These are phyloP conservation scores for Dendrocincla tyrannina DNA, from an alignment of 2,797 vertebrate genomes.

Conservation along the genomic window DNA sequence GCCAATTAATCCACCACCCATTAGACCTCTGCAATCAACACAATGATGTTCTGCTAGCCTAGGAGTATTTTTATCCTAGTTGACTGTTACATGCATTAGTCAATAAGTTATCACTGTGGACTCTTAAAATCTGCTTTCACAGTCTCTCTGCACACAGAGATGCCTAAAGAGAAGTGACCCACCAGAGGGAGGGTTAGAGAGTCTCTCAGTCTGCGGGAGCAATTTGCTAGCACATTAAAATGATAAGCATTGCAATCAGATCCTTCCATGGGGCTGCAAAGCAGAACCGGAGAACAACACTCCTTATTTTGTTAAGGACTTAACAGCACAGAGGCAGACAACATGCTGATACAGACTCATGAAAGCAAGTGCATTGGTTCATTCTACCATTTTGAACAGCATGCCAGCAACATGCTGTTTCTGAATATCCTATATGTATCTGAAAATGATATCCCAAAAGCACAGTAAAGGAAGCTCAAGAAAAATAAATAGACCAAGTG, in stretches of 20 bases:
- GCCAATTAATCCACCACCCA: neutral
- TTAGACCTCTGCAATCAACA: neutral
- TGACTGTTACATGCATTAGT: neutral
- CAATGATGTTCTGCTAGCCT: neutral
- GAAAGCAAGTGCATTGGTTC: neutral
- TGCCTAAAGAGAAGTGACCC: neutral
- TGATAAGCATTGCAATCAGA: neutral
- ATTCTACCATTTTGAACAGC: neutral
- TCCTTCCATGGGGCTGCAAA: neutral
- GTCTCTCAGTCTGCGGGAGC: neutral
- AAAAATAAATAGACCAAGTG: neutral
- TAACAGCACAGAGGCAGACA: neutral
- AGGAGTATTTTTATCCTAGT: neutral
- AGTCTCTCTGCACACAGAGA: neutral
- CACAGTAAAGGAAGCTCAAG: neutral
- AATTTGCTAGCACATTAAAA: neutral
- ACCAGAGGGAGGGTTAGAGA: neutral
- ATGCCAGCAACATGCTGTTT: neutral
- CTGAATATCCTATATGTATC: neutral
- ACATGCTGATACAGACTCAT: neutral
- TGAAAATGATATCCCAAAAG: neutral
- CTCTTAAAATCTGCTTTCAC: neutral
- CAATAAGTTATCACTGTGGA: neutral
- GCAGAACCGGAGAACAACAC: neutral
- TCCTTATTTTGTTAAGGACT: neutral